These are phyloP conservation scores for Amphiprion percula DNA, from an alignment of 2,113 vertebrate species.

Conservation along the genomic window DNA sequence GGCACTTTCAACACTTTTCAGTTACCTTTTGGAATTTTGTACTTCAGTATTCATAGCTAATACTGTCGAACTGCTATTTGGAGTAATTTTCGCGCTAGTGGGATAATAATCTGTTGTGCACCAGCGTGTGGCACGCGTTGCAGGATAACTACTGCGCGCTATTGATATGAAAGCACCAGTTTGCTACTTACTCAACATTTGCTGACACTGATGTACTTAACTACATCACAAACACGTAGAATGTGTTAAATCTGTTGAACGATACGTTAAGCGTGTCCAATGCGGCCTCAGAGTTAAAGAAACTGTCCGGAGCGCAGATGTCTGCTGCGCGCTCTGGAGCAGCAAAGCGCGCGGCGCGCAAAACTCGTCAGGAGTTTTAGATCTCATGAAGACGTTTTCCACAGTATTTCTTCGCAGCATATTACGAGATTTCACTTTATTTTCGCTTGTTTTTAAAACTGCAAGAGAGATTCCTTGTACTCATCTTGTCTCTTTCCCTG, in stretches of 20 bases:
- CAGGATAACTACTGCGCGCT: conserved; percentile 8
- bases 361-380: conserved; percentile 1
- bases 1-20: conserved; percentile 17
- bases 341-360: conserved; percentile 40
- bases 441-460: not conserved
- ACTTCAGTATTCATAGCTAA: not conserved
- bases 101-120: not conserved
- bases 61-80: conserved; percentile 3
- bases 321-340: conserved; percentile 50
- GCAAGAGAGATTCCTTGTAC: not conserved
- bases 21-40: conserved; percentile 13
- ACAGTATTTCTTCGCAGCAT: not conserved
- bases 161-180: not conserved
- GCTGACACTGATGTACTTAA: not conserved
- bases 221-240: not conserved
- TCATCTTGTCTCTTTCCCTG: conserved; percentile 3
- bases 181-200: not conserved
- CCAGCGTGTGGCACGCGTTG: conserved; percentile 16
- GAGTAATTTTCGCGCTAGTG: not conserved
- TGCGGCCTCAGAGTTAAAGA: not conserved
- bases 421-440: not conserved
- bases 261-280: not conserved
- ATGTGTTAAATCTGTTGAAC: not conserved
- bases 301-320: conserved; percentile 14
- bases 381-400: not conserved